Base-by-base conservation (phyloP, 1,140 invertebrate genomes). In the Acromyrmex echinatior region DNA sequence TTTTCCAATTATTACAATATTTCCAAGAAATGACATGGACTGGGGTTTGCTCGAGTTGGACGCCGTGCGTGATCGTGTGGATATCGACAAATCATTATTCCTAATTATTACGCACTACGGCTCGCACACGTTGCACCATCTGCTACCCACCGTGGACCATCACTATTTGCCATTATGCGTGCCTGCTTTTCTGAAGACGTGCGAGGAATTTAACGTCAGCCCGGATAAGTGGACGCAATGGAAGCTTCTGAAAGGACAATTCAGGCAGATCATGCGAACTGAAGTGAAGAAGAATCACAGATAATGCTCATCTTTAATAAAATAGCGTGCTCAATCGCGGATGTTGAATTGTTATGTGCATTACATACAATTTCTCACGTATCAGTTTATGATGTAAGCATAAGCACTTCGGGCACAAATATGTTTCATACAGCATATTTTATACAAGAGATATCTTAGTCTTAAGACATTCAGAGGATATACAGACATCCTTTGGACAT, bases 101-200 rank as follows among this genome's bases (percentile, higher is more conserved):
- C 94, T 97, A 51, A 96, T 96, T 0, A 90, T 98, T 39, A 97
- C 97, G 0, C 96, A 96, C 86, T 98, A 98, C 88, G 98, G 98
- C 10, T 97, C 97, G 56, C 98, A 98, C 93, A 95, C 95, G 0
- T 94, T 98, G 0, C 98, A 98, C 92, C 98, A 98, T 95, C 94
- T 98, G 1, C 97, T 98, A 88, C 98, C 98, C 0, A 98, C 97
- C 0, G 91, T 98, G 18, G 98, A 98, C 92, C 98, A 98, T 90
- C 96, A 96, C 0, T 96, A 97, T 71, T 93, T 98, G 28, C 95
- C 96, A 2, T 93, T 96, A n/a, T 95, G 98, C 14, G 96, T 97
- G 89, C 96, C 97, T 0, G 93, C 97, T 14, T 96, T 98, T 49
- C 89, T 97, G 18, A 93, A 98, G 90, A 97, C 97, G 0, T 97